Conservation (phyloP, 1,140 invertebrate species). For the Aphelinus certus region DNA sequence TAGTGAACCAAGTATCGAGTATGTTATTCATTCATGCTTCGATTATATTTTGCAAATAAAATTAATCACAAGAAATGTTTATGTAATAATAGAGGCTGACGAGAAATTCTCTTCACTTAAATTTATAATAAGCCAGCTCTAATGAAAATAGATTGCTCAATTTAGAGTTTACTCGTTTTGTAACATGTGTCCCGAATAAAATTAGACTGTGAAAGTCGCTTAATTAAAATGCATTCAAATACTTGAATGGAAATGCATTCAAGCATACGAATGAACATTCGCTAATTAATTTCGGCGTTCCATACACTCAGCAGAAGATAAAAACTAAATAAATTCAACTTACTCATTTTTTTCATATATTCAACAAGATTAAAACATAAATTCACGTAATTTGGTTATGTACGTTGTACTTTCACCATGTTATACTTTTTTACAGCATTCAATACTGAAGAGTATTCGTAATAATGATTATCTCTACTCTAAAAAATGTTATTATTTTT, state of each 20-base stretch:
- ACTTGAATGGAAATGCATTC: constrained; percentile 20
- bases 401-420: too few relatives aligned
- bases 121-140: constrained; percentile 35
- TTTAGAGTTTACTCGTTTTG: constrained; percentile 39
- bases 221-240: constrained; percentile 38
- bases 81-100: constrained; percentile 7
- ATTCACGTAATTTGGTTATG: too few relatives aligned
- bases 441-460: too few relatives aligned
- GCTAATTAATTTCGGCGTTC: constrained; percentile 26
- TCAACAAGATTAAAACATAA: too few relatives aligned
- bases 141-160: constrained; percentile 39
- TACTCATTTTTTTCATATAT: too few relatives aligned
- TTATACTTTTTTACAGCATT: too few relatives aligned
- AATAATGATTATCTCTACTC: too few relatives aligned
- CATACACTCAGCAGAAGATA: too few relatives aligned
- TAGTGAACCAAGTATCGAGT: too few relatives aligned
- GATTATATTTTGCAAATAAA: constrained; percentile 17
- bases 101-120: constrained; percentile 23
- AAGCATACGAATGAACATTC: constrained; percentile 6
- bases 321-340: too few relatives aligned
- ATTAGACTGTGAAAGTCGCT: constrained; percentile 37
- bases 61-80: constrained; percentile 9
- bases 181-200: constrained; percentile 38
- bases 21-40: too few relatives aligned
- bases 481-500: too few relatives aligned